Conservation (phyloP, 2,113 vertebrate species). For the Prionailurus viverrinus region DNA sequence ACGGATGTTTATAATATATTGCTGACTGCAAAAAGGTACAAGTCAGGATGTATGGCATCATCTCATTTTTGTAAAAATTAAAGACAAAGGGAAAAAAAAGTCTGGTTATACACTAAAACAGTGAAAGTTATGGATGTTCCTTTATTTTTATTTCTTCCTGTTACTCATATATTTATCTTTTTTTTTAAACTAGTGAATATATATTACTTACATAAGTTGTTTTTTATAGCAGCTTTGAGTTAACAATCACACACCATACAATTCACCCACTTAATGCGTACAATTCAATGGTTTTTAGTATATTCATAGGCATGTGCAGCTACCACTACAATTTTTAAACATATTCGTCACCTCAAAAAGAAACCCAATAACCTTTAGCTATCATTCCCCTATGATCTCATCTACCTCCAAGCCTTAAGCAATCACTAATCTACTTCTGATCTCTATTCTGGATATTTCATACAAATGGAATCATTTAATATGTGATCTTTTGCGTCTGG, state of each 20-base stretch:
- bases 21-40: background rate
- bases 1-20: background rate
- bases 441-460: background rate
- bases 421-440: background rate
- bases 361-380: background rate
- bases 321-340: background rate
- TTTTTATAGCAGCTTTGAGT: background rate
- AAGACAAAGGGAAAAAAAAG: background rate
- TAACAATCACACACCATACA: background rate
- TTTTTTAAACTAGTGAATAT: background rate
- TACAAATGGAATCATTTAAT: background rate
- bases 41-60: background rate
- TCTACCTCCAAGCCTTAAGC: background rate
- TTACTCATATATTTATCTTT: background rate
- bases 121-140: background rate
- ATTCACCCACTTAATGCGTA: background rate
- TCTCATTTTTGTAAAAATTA: background rate
- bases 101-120: background rate
- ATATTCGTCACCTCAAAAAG: slow-evolving; percentile 20
- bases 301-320: background rate
- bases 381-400: background rate
- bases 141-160: slow-evolving; percentile 24
- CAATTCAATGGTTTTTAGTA: background rate
- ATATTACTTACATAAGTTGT: background rate
- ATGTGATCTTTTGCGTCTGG: background rate